Evolutionary conservation across 2,888 invertebrate species (phyloP).

Genomic region (Cylloceria caligata): DNA sequence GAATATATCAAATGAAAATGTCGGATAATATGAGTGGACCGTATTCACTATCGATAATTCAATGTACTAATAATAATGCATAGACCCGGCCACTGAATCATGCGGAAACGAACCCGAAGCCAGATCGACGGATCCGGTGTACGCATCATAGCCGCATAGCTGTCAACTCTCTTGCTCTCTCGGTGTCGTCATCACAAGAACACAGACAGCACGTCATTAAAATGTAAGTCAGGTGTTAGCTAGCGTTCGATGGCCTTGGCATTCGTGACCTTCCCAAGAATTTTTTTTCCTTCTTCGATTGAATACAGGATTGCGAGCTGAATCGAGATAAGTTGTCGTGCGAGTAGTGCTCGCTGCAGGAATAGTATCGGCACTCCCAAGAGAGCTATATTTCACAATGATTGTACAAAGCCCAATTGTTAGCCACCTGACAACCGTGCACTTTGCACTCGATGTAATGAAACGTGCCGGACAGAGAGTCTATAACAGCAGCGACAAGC

Average conservation of each 20-base stretch:
- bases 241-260: constrained; percentile 76
- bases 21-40: neutral
- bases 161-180: neutral
- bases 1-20: neutral
- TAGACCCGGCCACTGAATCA: constrained; percentile 19
- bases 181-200: neutral
- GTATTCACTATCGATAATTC: constrained; percentile 10
- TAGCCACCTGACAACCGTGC: neutral
- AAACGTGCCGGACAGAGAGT: neutral
- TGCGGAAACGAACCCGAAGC: constrained; percentile 35
- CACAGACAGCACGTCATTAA: constrained; percentile 62
- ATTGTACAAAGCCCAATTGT: neutral
- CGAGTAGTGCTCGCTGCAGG: neutral
- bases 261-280: constrained; percentile 79
- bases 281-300: constrained; percentile 73
- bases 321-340: constrained; percentile 63
- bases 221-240: constrained; percentile 74
- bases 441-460: neutral
- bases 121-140: constrained; percentile 37
- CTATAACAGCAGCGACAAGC: neutral
- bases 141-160: neutral
- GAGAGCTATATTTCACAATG: neutral
- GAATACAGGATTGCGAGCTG: constrained; percentile 61
- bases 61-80: constrained; percentile 11
- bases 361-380: constrained; percentile 17